Evolutionary conservation across 2,888 invertebrate species (phyloP).

Genomic region (Cetonia aurata): DNA sequence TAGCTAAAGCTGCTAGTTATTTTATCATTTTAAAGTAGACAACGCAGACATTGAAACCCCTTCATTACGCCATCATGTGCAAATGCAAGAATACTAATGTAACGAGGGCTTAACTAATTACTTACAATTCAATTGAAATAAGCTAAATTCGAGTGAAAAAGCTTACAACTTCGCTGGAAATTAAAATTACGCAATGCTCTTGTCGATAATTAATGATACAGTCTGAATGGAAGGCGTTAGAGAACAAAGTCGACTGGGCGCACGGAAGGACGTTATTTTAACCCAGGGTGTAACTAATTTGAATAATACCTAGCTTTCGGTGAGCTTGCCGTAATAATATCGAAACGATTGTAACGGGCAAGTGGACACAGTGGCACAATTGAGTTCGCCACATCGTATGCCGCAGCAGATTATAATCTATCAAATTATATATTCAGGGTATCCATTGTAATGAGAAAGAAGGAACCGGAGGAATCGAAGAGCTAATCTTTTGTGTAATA

Average conservation of each 20-base stretch:
- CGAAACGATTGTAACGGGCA: constrained; percentile 41
- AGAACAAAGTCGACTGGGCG: constrained; percentile 46
- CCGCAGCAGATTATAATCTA: constrained; percentile 52
- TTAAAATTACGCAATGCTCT: too few species aligned
- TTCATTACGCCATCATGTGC: too few species aligned
- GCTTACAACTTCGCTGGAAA: too few species aligned
- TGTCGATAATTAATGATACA: too few species aligned
- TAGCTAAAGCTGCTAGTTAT: too few species aligned
- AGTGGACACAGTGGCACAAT: constrained; percentile 47
- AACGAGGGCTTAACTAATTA: too few species aligned
- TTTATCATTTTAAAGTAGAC: too few species aligned
- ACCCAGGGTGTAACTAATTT: constrained; percentile 44
- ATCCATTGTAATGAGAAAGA: constrained; percentile 49
- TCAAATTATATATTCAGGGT: constrained; percentile 54
- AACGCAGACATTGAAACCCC: too few species aligned
- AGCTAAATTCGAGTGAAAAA: too few species aligned
- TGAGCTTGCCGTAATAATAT: constrained; percentile 48
- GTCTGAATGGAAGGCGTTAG: constrained; percentile 11
- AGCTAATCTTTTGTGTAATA: too few species aligned
- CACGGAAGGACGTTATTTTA: constrained; percentile 48
- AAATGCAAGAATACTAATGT: too few species aligned
- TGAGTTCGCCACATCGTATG: constrained; percentile 44
- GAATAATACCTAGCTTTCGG: constrained; percentile 50
- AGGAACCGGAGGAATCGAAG: constrained; percentile 9
- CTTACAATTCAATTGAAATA: too few species aligned